phyloP scores from a whole-genome alignment of 2,797 vertebrate species.

The Chaetodon trifasciatus region DNA sequence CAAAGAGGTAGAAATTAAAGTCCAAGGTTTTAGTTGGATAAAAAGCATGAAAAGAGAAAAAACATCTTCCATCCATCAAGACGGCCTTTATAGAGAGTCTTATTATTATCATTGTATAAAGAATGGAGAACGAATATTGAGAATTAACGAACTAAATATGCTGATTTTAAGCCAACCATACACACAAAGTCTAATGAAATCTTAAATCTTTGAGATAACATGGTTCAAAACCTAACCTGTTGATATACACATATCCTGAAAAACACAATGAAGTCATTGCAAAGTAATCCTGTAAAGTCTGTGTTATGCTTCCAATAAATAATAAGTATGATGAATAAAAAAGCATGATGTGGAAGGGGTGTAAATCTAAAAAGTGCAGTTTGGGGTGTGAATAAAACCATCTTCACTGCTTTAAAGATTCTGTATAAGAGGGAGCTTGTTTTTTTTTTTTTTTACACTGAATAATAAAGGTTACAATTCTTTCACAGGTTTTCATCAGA shows the following conservation, averaged over 20 bases:
- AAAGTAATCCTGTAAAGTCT: not conserved
- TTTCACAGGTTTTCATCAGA: constrained; percentile 7
- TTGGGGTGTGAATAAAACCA: not conserved
- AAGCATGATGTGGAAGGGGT: not conserved
- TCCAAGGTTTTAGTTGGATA: not conserved
- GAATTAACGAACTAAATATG: not conserved
- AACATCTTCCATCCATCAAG: too few species aligned
- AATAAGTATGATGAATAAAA: not conserved
- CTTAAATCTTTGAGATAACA: not conserved
- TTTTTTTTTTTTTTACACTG: not conserved
- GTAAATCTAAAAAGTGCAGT: not conserved
- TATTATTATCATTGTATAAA: not conserved
- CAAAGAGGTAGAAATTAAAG: not conserved
- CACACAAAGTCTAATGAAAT: not conserved
- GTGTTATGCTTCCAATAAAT: not conserved
- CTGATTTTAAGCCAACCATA: not conserved
- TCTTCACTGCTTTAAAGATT: not conserved
- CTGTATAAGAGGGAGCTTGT: not conserved
- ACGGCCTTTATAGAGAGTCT: not conserved
- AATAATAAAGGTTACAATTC: constrained; percentile 6
- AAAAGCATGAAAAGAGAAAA: not conserved
- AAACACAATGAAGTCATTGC: not conserved
- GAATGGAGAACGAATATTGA: not conserved
- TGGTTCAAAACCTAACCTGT: not conserved
- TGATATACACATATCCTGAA: not conserved